These are phyloP conservation scores for Artemia sp. DNA, from an alignment of 2,888 invertebrate species.

Conservation along the genomic window DNA sequence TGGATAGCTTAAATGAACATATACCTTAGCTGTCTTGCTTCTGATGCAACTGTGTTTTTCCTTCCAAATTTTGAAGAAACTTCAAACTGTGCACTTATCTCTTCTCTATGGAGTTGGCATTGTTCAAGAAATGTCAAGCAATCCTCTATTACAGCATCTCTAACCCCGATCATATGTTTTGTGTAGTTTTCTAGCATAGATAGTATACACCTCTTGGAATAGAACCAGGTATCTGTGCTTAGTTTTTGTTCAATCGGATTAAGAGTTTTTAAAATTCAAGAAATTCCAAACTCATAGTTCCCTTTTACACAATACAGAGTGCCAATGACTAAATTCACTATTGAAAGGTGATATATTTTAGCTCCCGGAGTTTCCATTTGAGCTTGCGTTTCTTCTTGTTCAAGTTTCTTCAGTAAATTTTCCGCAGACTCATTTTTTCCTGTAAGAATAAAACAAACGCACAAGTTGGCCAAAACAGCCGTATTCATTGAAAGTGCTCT, in stretches of 20 bases:
- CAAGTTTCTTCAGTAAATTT: conserved; percentile 93
- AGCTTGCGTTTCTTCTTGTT: conserved; percentile 87
- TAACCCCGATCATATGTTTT: conserved; percentile 71
- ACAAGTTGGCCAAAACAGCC: conserved; percentile 93
- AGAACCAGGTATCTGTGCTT: conserved; percentile 97
- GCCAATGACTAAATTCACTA: conserved; percentile 95
- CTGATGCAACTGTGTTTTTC: not conserved
- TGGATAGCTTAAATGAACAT: conserved; percentile 2
- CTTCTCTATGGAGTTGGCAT: conserved; percentile 42
- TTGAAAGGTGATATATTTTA: conserved; percentile 87
- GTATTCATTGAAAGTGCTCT: conserved; percentile 83
- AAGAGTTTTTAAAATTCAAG: conserved; percentile 86
- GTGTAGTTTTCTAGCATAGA: conserved; percentile 78
- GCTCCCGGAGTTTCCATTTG: conserved; percentile 80
- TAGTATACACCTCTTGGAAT: conserved; percentile 85
- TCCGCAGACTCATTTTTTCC: conserved; percentile 97
- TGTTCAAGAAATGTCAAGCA: conserved; percentile 74
- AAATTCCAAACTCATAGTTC: conserved; percentile 96
- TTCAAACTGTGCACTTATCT: not conserved
- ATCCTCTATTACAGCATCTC: conserved; percentile 70
- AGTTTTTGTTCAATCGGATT: conserved; percentile 84
- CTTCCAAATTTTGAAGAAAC: not conserved
- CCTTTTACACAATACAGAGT: conserved; percentile 96
- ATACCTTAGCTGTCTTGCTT: conserved; percentile 4
- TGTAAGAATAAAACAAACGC: conserved; percentile 98